Conservation (phyloP, 2,888 invertebrate genomes). For the Habroteleia sp. region DNA sequence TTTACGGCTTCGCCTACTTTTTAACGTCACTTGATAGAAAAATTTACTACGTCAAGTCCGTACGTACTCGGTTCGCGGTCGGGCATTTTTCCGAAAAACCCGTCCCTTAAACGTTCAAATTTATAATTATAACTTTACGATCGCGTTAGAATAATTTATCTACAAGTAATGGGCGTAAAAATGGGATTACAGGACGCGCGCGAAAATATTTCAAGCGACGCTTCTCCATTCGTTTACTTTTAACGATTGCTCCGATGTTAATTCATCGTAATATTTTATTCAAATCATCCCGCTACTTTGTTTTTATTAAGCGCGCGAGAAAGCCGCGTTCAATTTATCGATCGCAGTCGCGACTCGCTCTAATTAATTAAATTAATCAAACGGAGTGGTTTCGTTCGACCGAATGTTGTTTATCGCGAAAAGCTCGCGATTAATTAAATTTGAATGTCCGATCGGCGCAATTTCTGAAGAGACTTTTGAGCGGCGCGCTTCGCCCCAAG, state of each 20-base stretch:
- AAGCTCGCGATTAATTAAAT: constrained; percentile 28
- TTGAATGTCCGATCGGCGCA: constrained; percentile 29
- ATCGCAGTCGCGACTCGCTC: too few relatives aligned
- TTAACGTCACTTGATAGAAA: constrained; percentile 59
- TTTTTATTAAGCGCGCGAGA: too few relatives aligned
- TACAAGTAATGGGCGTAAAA: constrained; percentile 31
- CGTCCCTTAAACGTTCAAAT: too few relatives aligned
- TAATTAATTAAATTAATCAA: constrained; percentile 11
- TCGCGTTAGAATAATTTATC: constrained; percentile 43
- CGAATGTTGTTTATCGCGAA: constrained; percentile 13
- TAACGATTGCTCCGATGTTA: not conserved
- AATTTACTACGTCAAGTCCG: constrained; percentile 49
- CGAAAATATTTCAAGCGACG: constrained; percentile 7
- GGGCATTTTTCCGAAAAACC: too few relatives aligned
- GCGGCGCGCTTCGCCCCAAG: not conserved
- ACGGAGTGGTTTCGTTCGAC: constrained; percentile 13
- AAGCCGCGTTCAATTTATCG: too few relatives aligned
- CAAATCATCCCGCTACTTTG: too few relatives aligned
- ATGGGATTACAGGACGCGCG: constrained; percentile 9
- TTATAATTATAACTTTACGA: constrained; percentile 58
- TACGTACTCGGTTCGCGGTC: too few relatives aligned
- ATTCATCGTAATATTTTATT: not conserved
- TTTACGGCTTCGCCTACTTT: constrained; percentile 60
- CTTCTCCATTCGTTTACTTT: not conserved
- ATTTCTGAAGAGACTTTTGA: constrained; percentile 26